These are phyloP conservation scores for Ophion obscuratus DNA, from an alignment of 2,888 invertebrate genomes.

Conservation along the genomic window DNA sequence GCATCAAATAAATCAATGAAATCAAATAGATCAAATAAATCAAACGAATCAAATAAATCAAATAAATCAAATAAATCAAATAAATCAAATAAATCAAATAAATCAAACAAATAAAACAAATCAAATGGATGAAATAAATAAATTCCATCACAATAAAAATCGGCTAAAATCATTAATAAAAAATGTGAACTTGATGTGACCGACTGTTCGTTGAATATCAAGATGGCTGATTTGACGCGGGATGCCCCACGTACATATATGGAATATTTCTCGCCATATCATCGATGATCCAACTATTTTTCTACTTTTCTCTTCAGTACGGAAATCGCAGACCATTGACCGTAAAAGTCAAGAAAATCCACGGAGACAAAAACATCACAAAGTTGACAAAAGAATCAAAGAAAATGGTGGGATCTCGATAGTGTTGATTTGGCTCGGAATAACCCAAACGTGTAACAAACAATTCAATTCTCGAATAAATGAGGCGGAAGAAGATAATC, in stretches of 20 bases:
- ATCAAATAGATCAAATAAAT: too few species aligned
- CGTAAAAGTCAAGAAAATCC: background rate
- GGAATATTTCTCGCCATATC: background rate
- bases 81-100: too few species aligned
- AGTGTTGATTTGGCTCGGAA: background rate
- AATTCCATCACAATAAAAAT: too few species aligned
- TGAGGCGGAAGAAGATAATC: slow-evolving; percentile 39
- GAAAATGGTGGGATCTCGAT: background rate
- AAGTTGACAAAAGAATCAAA: background rate
- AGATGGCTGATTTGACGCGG: background rate
- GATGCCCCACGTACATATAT: background rate
- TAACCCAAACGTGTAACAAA: slow-evolving; percentile 11
- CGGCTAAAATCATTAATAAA: too few species aligned
- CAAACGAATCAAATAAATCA: too few species aligned
- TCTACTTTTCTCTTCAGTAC: background rate
- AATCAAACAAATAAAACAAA: too few species aligned
- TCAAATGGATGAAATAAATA: too few species aligned
- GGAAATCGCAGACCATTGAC: background rate
- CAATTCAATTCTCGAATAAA: slow-evolving; percentile 14
- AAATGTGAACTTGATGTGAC: too few species aligned
- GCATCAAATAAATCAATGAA: too few species aligned
- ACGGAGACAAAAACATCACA: background rate
- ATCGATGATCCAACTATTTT: background rate
- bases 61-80: too few species aligned
- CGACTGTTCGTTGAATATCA: background rate